Evolutionary conservation across 2,797 vertebrate genomes (phyloP).

Genomic region (Lepilemur ruficaudatus): DNA sequence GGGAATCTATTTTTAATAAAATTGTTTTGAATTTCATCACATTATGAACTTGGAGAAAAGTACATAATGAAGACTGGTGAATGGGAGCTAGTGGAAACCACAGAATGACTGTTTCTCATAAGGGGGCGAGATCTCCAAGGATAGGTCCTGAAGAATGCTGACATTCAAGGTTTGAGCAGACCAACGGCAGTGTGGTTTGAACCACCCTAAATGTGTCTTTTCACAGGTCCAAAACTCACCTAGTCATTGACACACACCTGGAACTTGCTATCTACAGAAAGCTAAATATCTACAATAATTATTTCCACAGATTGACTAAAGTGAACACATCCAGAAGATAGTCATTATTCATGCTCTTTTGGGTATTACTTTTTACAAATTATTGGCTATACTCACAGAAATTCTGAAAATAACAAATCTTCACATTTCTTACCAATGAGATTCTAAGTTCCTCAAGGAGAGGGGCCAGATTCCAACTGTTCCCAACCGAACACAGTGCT

Average conservation of each 20-base stretch:
- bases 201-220: background rate
- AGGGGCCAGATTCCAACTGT: background rate
- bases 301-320: background rate
- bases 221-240: background rate
- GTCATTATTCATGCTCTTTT: background rate
- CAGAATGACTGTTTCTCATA: background rate
- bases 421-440: background rate
- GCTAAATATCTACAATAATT: background rate
- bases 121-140: background rate
- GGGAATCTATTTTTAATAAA: background rate
- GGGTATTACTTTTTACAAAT: background rate
- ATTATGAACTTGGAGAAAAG: background rate
- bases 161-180: background rate
- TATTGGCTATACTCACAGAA: background rate
- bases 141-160: background rate
- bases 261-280: background rate
- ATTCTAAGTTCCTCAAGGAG: background rate
- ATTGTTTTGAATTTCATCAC: background rate
- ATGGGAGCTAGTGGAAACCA: background rate
- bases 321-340: background rate
- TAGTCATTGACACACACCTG: background rate
- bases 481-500: background rate
- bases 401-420: background rate
- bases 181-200: background rate
- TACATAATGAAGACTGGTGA: background rate